These are phyloP conservation scores for Platerodrilus igneus DNA, from an alignment of 2,888 invertebrate genomes.

Conservation along the genomic window DNA sequence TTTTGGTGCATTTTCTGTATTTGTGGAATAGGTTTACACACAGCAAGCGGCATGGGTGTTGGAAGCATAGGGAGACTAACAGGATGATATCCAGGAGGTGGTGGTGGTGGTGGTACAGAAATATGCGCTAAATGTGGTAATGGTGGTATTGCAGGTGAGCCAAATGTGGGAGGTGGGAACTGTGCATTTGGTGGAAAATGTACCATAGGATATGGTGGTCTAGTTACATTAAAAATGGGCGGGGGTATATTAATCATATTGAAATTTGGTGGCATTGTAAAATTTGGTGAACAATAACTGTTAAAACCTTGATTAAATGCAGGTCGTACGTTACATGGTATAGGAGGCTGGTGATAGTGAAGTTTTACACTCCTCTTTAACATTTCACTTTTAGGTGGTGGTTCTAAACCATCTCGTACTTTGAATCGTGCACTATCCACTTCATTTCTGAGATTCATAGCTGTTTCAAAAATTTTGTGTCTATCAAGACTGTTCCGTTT, in stretches of 20 bases:
- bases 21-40: conserved; percentile 10
- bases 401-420: conserved; percentile 27
- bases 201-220: conserved; percentile 11
- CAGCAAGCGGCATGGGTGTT: conserved; percentile 2
- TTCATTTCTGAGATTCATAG: conserved; percentile 46
- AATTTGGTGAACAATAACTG: conserved; percentile 11
- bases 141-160: conserved; percentile 18
- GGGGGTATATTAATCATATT: conserved; percentile 13
- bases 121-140: conserved; percentile 12
- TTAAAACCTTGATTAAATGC: conserved; percentile 13
- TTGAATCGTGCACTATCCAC: conserved; percentile 35
- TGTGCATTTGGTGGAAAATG: conserved; percentile 12
- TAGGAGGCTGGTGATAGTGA: no score
- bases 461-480: conserved; percentile 40
- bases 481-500: conserved; percentile 37
- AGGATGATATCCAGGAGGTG: conserved; percentile 2
- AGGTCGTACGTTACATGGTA: conserved; percentile 14
- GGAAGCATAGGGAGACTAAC: conserved; percentile 7
- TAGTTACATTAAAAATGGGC: conserved; percentile 8
- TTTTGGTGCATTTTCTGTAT: conserved; percentile 8
- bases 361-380: no score
- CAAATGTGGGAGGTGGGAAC: conserved; percentile 13
- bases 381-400: conserved; percentile 14
- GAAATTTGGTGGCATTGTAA: conserved; percentile 13
- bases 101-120: conserved; percentile 9